phyloP scores from a whole-genome alignment of 1,140 invertebrate genomes.

The Trinorchestia longiramus region DNA sequence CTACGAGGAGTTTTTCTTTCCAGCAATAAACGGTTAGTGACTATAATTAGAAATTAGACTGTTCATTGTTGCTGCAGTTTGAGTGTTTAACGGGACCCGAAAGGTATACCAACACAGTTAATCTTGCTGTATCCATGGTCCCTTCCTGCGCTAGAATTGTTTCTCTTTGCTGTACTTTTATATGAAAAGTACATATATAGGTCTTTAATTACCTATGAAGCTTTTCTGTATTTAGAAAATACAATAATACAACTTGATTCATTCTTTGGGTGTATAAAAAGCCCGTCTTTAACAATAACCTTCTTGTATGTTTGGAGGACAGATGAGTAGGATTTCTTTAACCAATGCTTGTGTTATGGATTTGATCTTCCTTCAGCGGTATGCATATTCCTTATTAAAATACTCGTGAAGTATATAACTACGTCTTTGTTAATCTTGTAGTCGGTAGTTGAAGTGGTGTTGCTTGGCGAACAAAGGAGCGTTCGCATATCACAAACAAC shows the following conservation, averaged over 20 bases:
- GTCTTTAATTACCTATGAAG: background rate
- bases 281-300: background rate
- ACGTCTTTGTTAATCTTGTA: background rate
- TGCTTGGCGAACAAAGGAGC: slow-evolving; percentile 46
- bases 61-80: background rate
- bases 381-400: background rate
- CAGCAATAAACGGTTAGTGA: slow-evolving; percentile 32
- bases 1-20: slow-evolving; percentile 46
- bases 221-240: background rate
- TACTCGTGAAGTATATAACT: background rate
- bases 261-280: background rate
- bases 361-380: background rate
- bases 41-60: background rate
- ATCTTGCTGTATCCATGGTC: background rate
- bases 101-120: background rate
- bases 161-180: background rate
- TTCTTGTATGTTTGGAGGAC: background rate
- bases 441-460: background rate
- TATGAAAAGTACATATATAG: background rate
- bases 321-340: background rate
- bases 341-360: background rate
- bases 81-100: background rate
- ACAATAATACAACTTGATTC: background rate
- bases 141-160: background rate
- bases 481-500: slow-evolving; percentile 33